Evolutionary conservation across 1,140 invertebrate genomes (phyloP), one percentile per base, ranked within the genome.

Genomic region (Littorina saxatilis): DNA sequence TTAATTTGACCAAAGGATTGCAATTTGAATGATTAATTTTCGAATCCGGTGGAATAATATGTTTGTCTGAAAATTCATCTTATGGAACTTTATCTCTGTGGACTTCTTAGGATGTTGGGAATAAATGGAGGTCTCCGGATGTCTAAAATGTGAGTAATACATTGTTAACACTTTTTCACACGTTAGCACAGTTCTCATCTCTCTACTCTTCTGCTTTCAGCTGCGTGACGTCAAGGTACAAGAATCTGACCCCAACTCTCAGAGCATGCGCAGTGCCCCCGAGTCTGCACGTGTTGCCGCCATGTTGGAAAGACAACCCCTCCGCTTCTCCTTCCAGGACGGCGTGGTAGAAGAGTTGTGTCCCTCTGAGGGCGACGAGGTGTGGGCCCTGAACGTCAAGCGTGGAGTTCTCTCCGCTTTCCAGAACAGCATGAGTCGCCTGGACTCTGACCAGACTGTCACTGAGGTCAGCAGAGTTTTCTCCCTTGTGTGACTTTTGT

Each of bases 311-410:
- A 80, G 72, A 43, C 77, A 90, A 29, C 94, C 93, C 23, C 87
- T 98, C 27, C 93, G 94, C 73, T 93, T 93, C 78, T 88, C 92
- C 29, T 93, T 91, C 86, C 91, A 93, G 84, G 91, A 93, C 87
- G 93, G 93, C 39, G 83, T 86, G 20, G 86, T 93, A 37, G 93
- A 94, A 7, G 84, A 89, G 20, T 43, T 93, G n/a, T 94, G 93
- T 83, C 85, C 85, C 23, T 66, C 63, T 40, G 79, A 83, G 17
- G 84, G 85, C 94, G 97, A 98, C 88, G 93, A 94, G 3, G 93
- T 94, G 3, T 97, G 96, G 96, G 95, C 95, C 0, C 93, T 98
- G 74, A 98, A 98, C 91, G 94, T 98, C 89, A 98, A 98, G 90
- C 94, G 95, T 86, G 97, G 96, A 40, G 93, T 97, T 20, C 90